Evolutionary conservation across 2,888 invertebrate species (phyloP).

Genomic region (Nasonia oneida): DNA sequence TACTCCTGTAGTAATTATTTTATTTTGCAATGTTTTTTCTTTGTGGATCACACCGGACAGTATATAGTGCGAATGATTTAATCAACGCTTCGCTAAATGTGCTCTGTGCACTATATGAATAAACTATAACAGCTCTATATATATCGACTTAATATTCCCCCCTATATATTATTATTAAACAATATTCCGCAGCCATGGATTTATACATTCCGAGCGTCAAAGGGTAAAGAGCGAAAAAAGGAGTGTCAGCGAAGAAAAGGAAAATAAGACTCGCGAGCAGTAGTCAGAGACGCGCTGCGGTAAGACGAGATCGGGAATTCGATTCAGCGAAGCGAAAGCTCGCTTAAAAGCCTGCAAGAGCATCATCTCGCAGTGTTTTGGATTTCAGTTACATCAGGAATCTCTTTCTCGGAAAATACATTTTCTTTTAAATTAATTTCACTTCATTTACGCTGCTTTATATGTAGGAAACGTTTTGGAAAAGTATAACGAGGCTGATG

Average conservation of each 20-base stretch:
- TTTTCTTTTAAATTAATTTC: too few species aligned
- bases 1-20: too few species aligned
- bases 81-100: neutral
- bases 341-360: neutral
- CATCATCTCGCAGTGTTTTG: too few species aligned
- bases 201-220: neutral
- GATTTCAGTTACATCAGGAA: too few species aligned
- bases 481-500: neutral
- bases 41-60: neutral
- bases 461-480: too few species aligned
- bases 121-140: too few species aligned
- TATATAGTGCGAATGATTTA: neutral
- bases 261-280: neutral
- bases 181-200: too few species aligned
- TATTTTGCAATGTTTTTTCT: neutral
- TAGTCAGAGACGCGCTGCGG: neutral
- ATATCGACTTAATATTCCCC: too few species aligned
- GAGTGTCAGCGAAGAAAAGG: neutral
- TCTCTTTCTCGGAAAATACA: too few species aligned
- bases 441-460: too few species aligned
- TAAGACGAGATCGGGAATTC: conserved; percentile 2
- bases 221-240: neutral
- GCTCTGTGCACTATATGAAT: too few species aligned
- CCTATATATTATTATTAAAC: too few species aligned
- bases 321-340: neutral